Evolutionary conservation across 2,888 invertebrate genomes (phyloP), one percentile per base, ranked within the genome.

Genomic region (Rutpela maculata): DNA sequence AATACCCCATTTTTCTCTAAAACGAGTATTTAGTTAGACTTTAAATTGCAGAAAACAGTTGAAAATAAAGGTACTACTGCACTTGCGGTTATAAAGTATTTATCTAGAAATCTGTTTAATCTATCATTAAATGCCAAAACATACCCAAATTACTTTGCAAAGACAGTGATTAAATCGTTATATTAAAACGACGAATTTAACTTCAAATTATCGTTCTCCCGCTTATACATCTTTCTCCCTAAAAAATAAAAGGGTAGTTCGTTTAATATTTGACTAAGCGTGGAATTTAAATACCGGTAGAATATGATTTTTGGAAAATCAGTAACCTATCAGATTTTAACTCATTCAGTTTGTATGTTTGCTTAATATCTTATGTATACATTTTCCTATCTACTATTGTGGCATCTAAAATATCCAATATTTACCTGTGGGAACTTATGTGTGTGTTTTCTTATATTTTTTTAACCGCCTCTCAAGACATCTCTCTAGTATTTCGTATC

Each of bases 201-300:
- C 19, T 19, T 38, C 55, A 67, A 67, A 67, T 67, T 67, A 67
- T 56, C 67, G 55, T 15, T 17, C 55, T 67, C 26, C 10, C 55
- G 9, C 31, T 56, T 31, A 12, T 17, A n/a, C 26, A n/a, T 50
- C 50, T 31, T 67, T 67, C 67, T 55, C 67, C 26, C 26, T 55
- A n/a, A 26, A 55, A 55, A 67, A 56, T 55, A 55, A 50, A 67
- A 56, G 19, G n/a, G 43, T 43, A 22, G 67, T 50, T 67, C 55
- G 22, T 55, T 22, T 19, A 19, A 55, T 55, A 50, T 26, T 17
- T 4, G 31, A 17, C 2, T 43, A 43, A 43, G 12, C 2, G 50
- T 11, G 22, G 7, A 19, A 50, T 55, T 22, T 67, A 15, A 50
- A 50, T 50, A 50, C 3, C n/a, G 3, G 50, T 15, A 15, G n/a